Conservation (phyloP, 2,797 vertebrate genomes). For the Rhinoraja longicauda region DNA sequence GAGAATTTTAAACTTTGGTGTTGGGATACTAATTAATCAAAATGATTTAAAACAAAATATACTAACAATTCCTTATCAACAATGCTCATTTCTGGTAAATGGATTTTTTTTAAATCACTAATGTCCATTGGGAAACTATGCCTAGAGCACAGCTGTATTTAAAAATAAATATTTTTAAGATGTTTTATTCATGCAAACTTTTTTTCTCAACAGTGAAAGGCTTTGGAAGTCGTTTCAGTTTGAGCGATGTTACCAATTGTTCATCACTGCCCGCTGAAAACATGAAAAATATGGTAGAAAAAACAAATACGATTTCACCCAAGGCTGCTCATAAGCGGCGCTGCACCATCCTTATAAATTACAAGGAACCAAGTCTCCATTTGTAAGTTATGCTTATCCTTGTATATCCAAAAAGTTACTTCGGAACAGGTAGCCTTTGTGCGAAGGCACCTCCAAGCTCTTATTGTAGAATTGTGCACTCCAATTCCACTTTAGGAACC, state of each 20-base stretch:
- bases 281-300: conserved; percentile 49
- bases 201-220: neutral
- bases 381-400: conserved; percentile 54
- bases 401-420: neutral
- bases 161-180: conserved; percentile 40
- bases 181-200: conserved; percentile 14
- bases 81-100: no score
- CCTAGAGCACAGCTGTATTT: neutral
- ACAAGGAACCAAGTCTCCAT: conserved; percentile 76
- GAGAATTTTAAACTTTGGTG: neutral
- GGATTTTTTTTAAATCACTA: neutral
- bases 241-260: conserved; percentile 82
- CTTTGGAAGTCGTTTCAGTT: conserved; percentile 53
- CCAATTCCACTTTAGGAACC: neutral
- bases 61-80: neutral
- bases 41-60: neutral
- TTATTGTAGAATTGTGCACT: neutral
- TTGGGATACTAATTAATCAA: neutral
- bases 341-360: conserved; percentile 68
- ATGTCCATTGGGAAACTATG: neutral
- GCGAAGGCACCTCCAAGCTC: no score
- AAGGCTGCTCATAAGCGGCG: conserved; percentile 60
- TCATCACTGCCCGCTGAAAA: conserved; percentile 53
- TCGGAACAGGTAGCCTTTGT: neutral
- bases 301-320: conserved; percentile 47